phyloP scores from a whole-genome alignment of 2,888 invertebrate species.

The Stenurella melanura region DNA sequence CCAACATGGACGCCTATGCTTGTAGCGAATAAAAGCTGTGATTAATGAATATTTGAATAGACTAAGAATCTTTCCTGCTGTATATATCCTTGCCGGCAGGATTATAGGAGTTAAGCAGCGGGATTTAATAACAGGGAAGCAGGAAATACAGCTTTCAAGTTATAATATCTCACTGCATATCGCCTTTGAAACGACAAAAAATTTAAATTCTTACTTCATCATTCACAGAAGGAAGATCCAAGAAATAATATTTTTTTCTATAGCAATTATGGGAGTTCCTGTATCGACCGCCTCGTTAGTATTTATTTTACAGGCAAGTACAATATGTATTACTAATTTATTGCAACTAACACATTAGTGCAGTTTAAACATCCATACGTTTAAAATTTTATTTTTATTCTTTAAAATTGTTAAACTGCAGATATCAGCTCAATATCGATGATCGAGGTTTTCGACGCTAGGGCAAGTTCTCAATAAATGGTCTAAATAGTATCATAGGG shows the following conservation, averaged over 20 bases:
- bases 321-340: no score
- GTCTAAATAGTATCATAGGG: no score
- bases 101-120: conserved; percentile 16
- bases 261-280: not conserved
- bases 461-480: no score
- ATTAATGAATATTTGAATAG: conserved; percentile 39
- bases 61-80: conserved; percentile 22
- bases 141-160: conserved; percentile 19
- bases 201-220: conserved; percentile 19
- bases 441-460: no score
- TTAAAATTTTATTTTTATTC: no score
- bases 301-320: not conserved
- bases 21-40: conserved; percentile 19
- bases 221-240: not conserved
- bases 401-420: no score
- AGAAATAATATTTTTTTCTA: not conserved
- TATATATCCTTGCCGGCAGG: conserved; percentile 24
- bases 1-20: not conserved
- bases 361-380: no score
- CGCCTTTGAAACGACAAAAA: conserved; percentile 5
- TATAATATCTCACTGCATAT: conserved; percentile 13
- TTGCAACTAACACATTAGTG: no score
- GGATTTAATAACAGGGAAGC: conserved; percentile 30
- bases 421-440: no score
- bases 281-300: not conserved